Percentiles rank a stretch among this genome's conserved stretches.
These are phyloP conservation scores for Meliscaeva auricollis DNA, from an alignment of 2,888 invertebrate genomes.

Conservation along the genomic window DNA sequence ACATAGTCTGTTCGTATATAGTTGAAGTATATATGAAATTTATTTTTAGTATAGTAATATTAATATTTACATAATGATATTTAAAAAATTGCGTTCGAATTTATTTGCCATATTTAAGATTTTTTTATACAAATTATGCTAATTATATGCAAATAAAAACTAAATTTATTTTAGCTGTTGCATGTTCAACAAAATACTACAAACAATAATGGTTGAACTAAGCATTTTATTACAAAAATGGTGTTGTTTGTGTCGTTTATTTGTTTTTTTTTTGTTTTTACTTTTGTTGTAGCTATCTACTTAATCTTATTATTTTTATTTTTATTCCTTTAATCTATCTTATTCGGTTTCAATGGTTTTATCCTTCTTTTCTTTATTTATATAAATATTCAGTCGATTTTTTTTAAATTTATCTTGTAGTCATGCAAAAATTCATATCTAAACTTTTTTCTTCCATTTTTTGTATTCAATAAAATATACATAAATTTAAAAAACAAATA, in stretches of 20 bases:
- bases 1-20: constrained; percentile 48
- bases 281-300: constrained; percentile 66
- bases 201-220: constrained; percentile 40
- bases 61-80: constrained; percentile 49
- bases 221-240: constrained; percentile 47
- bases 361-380: constrained; percentile 12
- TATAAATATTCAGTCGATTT: constrained; percentile 67
- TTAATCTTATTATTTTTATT: constrained; percentile 45
- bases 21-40: neutral
- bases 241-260: neutral
- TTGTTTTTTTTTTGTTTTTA: neutral
- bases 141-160: constrained; percentile 54
- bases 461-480: neutral
- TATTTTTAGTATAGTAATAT: neutral
- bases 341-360: neutral
- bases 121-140: constrained; percentile 67
- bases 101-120: constrained; percentile 40
- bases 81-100: constrained; percentile 63
- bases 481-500: neutral
- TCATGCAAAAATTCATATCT: constrained; percentile 31
- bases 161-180: constrained; percentile 14
- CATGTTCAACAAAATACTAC: constrained; percentile 16
- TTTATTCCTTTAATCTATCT: constrained; percentile 32
- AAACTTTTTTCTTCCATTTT: constrained; percentile 7
- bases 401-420: constrained; percentile 34